Percentiles rank a stretch among this genome's conserved stretches.
phyloP scores from a whole-genome alignment of 30 jellyfish, hydroid and myxozoan species.

The Clytia hemisphaerica region DNA sequence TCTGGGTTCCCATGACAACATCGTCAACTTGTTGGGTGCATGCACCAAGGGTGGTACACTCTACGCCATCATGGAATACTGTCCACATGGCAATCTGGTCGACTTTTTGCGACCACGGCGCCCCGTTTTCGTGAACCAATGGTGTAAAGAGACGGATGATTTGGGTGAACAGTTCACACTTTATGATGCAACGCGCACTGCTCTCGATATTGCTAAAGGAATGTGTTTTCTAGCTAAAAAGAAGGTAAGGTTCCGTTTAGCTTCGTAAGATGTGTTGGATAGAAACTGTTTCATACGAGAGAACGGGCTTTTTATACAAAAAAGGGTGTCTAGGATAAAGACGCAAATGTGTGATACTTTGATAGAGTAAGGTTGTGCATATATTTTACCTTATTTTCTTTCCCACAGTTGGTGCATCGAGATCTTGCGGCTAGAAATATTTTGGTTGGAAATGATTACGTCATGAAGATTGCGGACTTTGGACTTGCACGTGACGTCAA shows the following conservation, averaged over 20 bases:
- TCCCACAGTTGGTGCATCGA: conserved; percentile 96
- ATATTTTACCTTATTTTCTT: background rate
- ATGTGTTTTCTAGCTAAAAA: conserved; percentile 80
- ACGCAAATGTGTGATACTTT: no score
- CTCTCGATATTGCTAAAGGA: conserved; percentile 82
- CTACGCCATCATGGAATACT: conserved; percentile 75
- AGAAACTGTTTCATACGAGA: no score
- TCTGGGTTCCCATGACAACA: conserved; percentile 79
- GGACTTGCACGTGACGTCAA: conserved; percentile 92
- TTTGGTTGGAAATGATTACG: conserved; percentile 77
- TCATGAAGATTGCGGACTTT: conserved; percentile 87
- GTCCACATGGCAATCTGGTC: conserved; percentile 77
- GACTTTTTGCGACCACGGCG: conserved; percentile 60
- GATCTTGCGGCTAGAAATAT: conserved; percentile 96
- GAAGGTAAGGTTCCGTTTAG: conserved; percentile 39
- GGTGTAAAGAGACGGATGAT: conserved; percentile 42
- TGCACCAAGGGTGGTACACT: conserved; percentile 77
- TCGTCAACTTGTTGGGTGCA: conserved; percentile 88
- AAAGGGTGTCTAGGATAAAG: no score
- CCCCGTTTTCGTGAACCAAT: conserved; percentile 48
- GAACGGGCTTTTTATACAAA: no score
- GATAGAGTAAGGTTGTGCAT: background rate
- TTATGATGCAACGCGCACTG: conserved; percentile 50
- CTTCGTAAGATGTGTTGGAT: no score
- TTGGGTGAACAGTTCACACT: conserved; percentile 33